Conservation (phyloP, 2,113 vertebrate genomes). For the Clarias batrachus region DNA sequence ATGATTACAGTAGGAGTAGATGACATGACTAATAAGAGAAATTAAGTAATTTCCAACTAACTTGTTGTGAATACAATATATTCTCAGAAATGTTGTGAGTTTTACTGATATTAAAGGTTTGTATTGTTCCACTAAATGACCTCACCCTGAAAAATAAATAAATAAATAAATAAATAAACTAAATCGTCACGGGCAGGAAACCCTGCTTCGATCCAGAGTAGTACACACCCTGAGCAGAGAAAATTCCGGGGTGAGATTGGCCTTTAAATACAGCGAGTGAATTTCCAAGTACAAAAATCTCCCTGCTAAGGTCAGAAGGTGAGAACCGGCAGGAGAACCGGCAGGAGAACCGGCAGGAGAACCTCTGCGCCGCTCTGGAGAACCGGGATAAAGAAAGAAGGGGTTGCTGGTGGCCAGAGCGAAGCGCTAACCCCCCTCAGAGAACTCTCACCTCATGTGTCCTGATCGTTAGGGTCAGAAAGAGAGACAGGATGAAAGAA, state of each 20-base stretch:
- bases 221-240: neutral
- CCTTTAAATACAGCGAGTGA: slow-evolving; percentile 2
- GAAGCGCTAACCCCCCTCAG: neutral
- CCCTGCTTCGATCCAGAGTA: neutral
- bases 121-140: neutral
- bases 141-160: neutral
- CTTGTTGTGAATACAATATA: neutral
- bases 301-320: neutral
- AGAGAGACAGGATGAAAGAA: neutral
- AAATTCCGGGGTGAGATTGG: neutral
- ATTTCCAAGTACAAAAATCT: neutral
- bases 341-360: neutral
- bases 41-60: neutral
- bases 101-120: neutral
- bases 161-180: no score
- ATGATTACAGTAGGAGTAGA: neutral
- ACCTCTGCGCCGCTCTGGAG: neutral
- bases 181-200: neutral
- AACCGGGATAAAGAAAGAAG: neutral
- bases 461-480: neutral
- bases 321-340: neutral
- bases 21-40: neutral
- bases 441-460: neutral
- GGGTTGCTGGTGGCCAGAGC: neutral
- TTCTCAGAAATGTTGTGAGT: neutral